A percentile compares a stretch with the other conserved stretches of the same genome.
These are phyloP conservation scores for Chaenodraco wilsoni DNA, from an alignment of 2,797 vertebrate genomes.

Conservation along the genomic window DNA sequence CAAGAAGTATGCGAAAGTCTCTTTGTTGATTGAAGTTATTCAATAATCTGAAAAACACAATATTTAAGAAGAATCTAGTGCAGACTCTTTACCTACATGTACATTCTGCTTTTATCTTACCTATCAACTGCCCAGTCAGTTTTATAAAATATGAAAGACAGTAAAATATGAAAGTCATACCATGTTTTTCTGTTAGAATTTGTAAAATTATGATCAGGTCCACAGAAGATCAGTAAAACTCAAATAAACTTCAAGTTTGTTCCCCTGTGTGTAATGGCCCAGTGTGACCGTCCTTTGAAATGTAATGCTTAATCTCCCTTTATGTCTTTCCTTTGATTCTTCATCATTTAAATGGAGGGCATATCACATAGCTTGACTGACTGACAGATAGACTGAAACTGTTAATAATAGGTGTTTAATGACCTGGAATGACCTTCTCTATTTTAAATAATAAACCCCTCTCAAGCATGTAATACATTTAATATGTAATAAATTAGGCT, in stretches of 20 bases:
- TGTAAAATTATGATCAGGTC: slow-evolving; percentile 24
- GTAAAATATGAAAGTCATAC: slow-evolving; percentile 13
- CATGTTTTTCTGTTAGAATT: slow-evolving; percentile 10
- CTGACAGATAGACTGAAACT: slow-evolving; percentile 2
- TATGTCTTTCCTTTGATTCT: slow-evolving; percentile 21
- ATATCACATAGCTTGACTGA: not conserved
- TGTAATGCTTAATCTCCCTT: slow-evolving; percentile 24
- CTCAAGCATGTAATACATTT: slow-evolving; percentile 45
- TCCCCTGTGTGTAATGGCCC: slow-evolving; percentile 37
- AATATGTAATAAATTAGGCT: slow-evolving; percentile 18
- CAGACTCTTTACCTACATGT: not conserved
- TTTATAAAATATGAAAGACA: slow-evolving; percentile 15
- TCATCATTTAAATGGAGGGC: slow-evolving; percentile 1
- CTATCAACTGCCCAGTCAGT: not conserved
- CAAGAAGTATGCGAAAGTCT: not conserved
- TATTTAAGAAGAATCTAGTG: not conserved
- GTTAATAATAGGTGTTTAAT: slow-evolving; percentile 37
- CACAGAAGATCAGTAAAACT: slow-evolving; percentile 20
- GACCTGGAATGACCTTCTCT: slow-evolving; percentile 40
- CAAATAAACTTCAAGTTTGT: slow-evolving; percentile 19
- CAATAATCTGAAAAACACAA: slow-evolving; percentile 1
- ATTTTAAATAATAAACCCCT: slow-evolving; percentile 37
- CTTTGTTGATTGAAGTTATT: not conserved
- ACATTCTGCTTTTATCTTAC: not conserved
- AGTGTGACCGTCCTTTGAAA: slow-evolving; percentile 31